Evolutionary conservation across 2,797 vertebrate genomes (phyloP).

Genomic region (Falco novaeseelandiae): DNA sequence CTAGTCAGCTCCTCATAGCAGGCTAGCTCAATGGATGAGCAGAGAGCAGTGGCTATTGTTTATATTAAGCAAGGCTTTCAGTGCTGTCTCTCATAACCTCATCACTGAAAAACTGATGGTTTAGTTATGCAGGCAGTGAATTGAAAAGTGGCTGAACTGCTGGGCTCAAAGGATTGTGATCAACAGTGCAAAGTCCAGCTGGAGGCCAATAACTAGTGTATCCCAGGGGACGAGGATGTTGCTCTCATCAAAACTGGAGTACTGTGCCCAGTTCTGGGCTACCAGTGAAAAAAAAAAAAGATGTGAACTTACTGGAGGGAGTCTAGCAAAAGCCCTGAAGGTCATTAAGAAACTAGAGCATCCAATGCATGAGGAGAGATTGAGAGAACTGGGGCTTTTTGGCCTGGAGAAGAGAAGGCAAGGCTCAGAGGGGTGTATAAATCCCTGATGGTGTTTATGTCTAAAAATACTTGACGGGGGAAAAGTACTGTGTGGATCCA

Average conservation of each 20-base stretch:
- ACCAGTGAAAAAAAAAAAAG: background rate
- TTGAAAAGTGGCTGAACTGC: background rate
- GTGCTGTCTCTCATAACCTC: background rate
- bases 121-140: too few relatives aligned
- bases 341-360: background rate
- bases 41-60: background rate
- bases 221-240: background rate
- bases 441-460: background rate
- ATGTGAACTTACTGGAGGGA: background rate
- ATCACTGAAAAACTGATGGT: background rate
- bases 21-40: too few relatives aligned
- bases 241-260: background rate
- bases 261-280: background rate
- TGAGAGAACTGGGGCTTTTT: background rate
- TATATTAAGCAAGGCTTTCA: background rate
- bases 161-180: background rate
- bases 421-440: background rate
- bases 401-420: background rate
- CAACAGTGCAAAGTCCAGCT: background rate
- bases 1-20: background rate
- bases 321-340: background rate
- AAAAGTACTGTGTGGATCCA: background rate
- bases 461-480: background rate
- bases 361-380: background rate
- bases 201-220: background rate